Evolutionary conservation across 2,888 invertebrate genomes (phyloP).

Genomic region (Julus scandinavius): DNA sequence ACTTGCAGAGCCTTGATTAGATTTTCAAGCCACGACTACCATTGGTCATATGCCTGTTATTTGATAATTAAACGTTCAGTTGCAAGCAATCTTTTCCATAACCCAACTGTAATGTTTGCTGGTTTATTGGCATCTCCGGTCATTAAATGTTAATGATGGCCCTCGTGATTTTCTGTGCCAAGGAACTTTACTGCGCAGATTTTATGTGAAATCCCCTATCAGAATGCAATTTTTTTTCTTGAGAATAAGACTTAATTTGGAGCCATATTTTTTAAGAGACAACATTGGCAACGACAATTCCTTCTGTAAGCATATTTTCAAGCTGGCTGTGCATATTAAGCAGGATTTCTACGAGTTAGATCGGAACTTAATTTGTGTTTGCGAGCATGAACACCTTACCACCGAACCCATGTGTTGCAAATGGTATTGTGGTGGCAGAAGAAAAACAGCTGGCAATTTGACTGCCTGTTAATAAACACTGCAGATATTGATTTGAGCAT

Average conservation of each 20-base stretch:
- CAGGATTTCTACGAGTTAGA: neutral
- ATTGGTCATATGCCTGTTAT: too few relatives aligned
- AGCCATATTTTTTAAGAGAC: neutral
- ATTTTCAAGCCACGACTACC: too few relatives aligned
- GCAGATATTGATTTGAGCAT: slow-evolving; percentile 27
- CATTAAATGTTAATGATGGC: neutral
- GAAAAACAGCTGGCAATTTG: neutral
- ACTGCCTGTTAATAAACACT: slow-evolving; percentile 25
- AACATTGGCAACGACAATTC: too few relatives aligned
- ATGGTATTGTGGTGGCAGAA: neutral
- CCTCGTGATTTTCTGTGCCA: neutral
- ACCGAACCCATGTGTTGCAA: neutral
- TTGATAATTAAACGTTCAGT: neutral
- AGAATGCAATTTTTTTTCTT: neutral
- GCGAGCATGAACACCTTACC: neutral
- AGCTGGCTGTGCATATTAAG: slow-evolving; percentile 20
- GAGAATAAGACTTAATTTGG: neutral
- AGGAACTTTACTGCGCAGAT: neutral
- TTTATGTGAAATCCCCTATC: neutral
- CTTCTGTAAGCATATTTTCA: neutral
- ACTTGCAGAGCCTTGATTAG: too few relatives aligned
- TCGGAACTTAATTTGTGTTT: neutral
- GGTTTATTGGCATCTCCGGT: neutral
- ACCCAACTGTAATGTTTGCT: neutral
- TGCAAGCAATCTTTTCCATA: neutral